These are phyloP conservation scores for Platycercus adscitus DNA, from an alignment of 2,113 vertebrate genomes.

Conservation along the genomic window DNA sequence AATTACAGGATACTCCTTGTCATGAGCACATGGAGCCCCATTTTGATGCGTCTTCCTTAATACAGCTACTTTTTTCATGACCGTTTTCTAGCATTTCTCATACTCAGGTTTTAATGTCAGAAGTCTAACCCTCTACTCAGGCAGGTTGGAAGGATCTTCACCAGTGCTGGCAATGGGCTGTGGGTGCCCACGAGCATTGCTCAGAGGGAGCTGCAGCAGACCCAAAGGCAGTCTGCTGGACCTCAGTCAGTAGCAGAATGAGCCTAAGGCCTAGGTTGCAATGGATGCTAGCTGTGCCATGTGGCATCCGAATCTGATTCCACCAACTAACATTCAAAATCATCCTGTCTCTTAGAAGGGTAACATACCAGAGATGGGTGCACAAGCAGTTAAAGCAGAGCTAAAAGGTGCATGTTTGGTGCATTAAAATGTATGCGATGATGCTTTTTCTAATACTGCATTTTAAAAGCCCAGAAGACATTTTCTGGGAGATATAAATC, in stretches of 20 bases:
- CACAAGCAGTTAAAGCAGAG: background rate
- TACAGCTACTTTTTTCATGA: background rate
- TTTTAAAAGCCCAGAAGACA: background rate
- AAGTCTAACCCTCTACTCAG: background rate
- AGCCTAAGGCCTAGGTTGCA: background rate
- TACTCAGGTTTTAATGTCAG: background rate
- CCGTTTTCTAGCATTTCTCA: background rate
- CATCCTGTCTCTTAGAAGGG: background rate
- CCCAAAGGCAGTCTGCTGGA: background rate
- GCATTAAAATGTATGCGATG: background rate
- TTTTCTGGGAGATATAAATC: background rate
- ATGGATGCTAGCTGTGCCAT: background rate
- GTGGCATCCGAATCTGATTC: background rate
- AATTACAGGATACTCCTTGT: background rate
- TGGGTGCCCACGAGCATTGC: accelerated
- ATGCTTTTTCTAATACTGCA: background rate
- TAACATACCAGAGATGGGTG: background rate
- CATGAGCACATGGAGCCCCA: accelerated
- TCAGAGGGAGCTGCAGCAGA: background rate
- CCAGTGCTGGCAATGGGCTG: accelerated
- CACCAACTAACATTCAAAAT: background rate
- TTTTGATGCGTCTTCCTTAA: background rate
- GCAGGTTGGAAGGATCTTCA: background rate
- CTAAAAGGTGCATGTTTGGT: background rate
- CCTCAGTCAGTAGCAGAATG: background rate